Evolutionary conservation across 2,888 invertebrate species (phyloP).

Genomic region (Siphlonurus alternatus): DNA sequence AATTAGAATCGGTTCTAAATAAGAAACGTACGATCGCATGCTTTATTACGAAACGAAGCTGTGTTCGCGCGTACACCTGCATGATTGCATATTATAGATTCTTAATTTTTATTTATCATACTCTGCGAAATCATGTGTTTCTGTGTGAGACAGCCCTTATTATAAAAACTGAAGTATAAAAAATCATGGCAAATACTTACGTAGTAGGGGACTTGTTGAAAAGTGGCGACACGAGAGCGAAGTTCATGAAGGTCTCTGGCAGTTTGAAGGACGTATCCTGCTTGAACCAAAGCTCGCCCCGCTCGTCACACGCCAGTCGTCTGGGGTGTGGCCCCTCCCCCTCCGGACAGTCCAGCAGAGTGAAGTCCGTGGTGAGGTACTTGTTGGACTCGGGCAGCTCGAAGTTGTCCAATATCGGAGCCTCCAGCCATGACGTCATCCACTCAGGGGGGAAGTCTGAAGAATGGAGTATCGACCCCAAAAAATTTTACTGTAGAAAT

Average conservation of each 20-base stretch:
- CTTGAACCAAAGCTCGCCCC: conserved; percentile 63
- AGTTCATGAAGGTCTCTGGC: conserved; percentile 56
- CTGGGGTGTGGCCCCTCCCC: conserved; percentile 31
- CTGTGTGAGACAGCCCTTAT: too few relatives aligned
- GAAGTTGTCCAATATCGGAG: conserved; percentile 38
- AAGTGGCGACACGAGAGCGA: conserved; percentile 54
- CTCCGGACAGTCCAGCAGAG: conserved; percentile 31
- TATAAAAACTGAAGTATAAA: too few relatives aligned
- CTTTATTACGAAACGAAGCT: too few relatives aligned
- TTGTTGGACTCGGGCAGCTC: conserved; percentile 51
- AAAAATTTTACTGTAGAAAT: too few relatives aligned
- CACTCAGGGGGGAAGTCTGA: conserved; percentile 43
- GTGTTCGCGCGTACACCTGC: too few relatives aligned
- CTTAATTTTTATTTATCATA: too few relatives aligned
- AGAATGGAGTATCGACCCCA: too few relatives aligned
- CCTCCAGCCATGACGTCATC: conserved; percentile 43
- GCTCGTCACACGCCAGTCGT: conserved; percentile 35
- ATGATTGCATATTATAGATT: too few relatives aligned
- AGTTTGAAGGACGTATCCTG: conserved; percentile 66
- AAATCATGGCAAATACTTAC: conserved; percentile 39
- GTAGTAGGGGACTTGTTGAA: conserved; percentile 42
- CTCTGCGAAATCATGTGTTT: too few relatives aligned
- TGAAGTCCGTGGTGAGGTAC: conserved; percentile 55
- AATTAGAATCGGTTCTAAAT: too few relatives aligned
- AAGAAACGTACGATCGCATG: too few relatives aligned